Evolutionary conservation across 2,797 vertebrate genomes (phyloP), one percentile per base, ranked within the genome.

Genomic region (Chaunax sp.): DNA sequence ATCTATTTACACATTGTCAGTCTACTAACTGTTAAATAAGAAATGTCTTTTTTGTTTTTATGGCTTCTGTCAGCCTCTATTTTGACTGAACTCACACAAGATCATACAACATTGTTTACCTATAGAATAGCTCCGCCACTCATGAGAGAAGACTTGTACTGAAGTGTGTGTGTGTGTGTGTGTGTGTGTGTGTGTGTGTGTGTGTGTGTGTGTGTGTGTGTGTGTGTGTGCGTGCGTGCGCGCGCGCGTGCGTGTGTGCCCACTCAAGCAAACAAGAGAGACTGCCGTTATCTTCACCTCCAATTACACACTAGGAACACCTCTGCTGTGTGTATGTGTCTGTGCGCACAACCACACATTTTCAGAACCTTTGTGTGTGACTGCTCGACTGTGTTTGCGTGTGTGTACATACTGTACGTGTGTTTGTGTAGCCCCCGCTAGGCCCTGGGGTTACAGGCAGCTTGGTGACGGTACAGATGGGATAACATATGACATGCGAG

Each of bases 401-500:
- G 57, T 47, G 25, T 54, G 40, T 60, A 46, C n/a, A 57, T 55
- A 53, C 47, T 72, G 43, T 30, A 15, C 37, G 59, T 64, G 13
- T 57, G 65, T 59, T 54, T 44, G 45, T 52, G 54, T 72, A 50
- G 69, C 49, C 75, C 82, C 86, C 52, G 15, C 77, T 61, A 87
- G 85, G 82, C 88, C 89, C 88, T 86, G 85, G 93, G 93, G 93
- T 94, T 93, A 88, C 84, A 90, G 90, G 90, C 90, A 90, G 89
- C 91, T 91, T 90, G 90, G 92, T 93, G 90, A 92, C 86, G 69
- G 90, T 93, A 90, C 94, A 95, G 94, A 94, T 94, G 94, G 94
- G 94, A 93, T 91, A 94, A 92, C 93, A 95, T 95, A 95, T 95
- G 94, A 95, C 94, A 94, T 91, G 92, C 92, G 93, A 94, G 91